Base-by-base conservation (phyloP, 2,113 vertebrate species). In the Notiomystis cincta region DNA sequence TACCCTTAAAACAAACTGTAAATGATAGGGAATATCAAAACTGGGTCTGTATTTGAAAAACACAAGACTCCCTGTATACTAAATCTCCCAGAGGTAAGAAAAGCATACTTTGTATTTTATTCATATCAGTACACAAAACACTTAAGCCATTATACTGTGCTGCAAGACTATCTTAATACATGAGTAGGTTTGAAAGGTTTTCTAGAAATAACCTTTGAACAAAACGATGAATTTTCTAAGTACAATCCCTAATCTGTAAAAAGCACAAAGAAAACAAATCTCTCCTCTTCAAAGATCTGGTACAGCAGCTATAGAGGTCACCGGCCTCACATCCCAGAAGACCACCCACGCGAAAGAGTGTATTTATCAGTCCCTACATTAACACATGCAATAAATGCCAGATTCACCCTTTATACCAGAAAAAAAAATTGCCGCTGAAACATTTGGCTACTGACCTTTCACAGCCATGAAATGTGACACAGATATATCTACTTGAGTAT, bases 401-500 rank as follows among this genome's bases (percentile, higher is more conserved):
- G 84, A 95, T 95, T 93, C 70, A 58, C 57, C 76, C 90, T 92
- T 93, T 67, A 40, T 44, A 54, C 66, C 53, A 81, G 62, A 61
- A 95, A 91, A 87, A 87, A 94, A 90, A 97, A 91, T 5, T 15
- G 89, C 82, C 82, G 75, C 30, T 47, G 69, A 95, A 64, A 67
- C 53, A 22, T 91, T 96, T 84, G 84, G 86, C 82, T 92, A 97
- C 97, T 97, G 97, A 98, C 97, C 98, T 98, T 98, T 91, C 77
- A 80, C 79, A 94, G 91, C 87, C 95, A 95, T 72, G 94, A 95
- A 96, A 97, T 20, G 37, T 91, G 89, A 93, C 94, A 89, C 42
- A 96, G 91, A 95, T 78, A 47, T 23, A 89, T 84, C 37, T 83
- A 65, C 28, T 53, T 69, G 69, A 95, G 87, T 80, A 83, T 96